phyloP scores from a whole-genome alignment of 2,113 vertebrate genomes.

The Forbesichthys agassizii region DNA sequence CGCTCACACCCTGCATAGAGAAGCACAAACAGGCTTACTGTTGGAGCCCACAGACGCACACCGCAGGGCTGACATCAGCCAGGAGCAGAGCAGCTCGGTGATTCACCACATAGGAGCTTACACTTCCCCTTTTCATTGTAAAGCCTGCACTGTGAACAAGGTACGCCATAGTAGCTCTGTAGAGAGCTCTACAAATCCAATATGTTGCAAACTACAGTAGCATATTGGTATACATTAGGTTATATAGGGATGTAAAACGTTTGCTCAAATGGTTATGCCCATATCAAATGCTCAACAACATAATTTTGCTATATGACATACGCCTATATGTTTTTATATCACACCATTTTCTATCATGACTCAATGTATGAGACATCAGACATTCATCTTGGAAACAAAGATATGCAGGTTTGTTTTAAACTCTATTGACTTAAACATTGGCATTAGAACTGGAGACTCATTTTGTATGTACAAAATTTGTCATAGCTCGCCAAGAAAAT shows the following conservation, averaged over 20 bases:
- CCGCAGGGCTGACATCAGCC: constrained; percentile 58
- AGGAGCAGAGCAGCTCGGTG: constrained; percentile 38
- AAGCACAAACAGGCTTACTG: constrained; percentile 61
- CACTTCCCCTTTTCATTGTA: constrained; percentile 4
- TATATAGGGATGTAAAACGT: too few species aligned
- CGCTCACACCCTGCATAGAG: constrained; percentile 92
- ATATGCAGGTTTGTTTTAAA: neutral
- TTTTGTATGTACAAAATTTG: too few species aligned
- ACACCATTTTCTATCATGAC: neutral
- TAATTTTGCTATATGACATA: too few species aligned
- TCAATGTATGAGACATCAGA: too few species aligned
- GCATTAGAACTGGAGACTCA: too few species aligned
- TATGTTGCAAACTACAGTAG: too few species aligned
- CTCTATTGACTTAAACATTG: neutral
- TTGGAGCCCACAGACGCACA: constrained; percentile 38
- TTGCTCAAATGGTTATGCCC: neutral
- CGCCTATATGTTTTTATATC: too few species aligned
- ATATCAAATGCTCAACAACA: neutral
- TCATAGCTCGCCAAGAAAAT: neutral
- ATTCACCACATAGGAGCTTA: constrained; percentile 41
- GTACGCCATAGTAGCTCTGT: too few species aligned
- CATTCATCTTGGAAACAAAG: too few species aligned
- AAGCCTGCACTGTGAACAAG: neutral
- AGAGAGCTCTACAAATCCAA: too few species aligned
- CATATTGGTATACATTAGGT: too few species aligned